Evolutionary conservation across 2,888 invertebrate species (phyloP).

Genomic region (Patella depressa): DNA sequence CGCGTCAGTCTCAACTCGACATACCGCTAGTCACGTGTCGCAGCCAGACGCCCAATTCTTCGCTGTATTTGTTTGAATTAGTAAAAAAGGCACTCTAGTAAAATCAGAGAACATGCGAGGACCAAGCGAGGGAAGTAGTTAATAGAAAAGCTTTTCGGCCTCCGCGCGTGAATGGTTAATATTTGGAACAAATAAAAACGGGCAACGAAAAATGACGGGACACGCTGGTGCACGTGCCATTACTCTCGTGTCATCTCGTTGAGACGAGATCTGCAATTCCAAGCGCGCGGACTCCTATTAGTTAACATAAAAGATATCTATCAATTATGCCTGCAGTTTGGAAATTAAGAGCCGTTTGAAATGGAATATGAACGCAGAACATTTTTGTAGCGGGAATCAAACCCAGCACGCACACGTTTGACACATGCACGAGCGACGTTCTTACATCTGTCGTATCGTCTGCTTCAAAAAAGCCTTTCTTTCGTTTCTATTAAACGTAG

Average conservation of each 20-base stretch:
- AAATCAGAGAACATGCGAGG: not conserved
- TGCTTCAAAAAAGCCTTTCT: not conserved
- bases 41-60: slow-evolving; percentile 12
- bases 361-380: not conserved
- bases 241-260: slow-evolving; percentile 7
- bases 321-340: not conserved
- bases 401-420: slow-evolving; percentile 17
- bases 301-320: slow-evolving; percentile 7
- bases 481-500: too few relatives aligned
- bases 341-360: not conserved
- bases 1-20: slow-evolving; percentile 19
- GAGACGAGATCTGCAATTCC: not conserved
- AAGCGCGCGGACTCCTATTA: slow-evolving; percentile 2
- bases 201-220: not conserved
- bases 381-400: slow-evolving; percentile 4
- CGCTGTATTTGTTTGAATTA: slow-evolving; percentile 4
- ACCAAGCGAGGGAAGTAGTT: not conserved
- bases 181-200: slow-evolving; percentile 2
- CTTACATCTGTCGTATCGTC: slow-evolving; percentile 25
- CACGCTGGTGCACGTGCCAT: not conserved
- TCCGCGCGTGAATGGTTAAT: not conserved
- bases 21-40: slow-evolving; percentile 25
- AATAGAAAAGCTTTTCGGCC: not conserved
- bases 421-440: slow-evolving; percentile 20
- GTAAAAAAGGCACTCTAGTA: not conserved